These are phyloP conservation scores for Adelphocoris suturalis DNA, from an alignment of 2,888 invertebrate species.

Conservation along the genomic window DNA sequence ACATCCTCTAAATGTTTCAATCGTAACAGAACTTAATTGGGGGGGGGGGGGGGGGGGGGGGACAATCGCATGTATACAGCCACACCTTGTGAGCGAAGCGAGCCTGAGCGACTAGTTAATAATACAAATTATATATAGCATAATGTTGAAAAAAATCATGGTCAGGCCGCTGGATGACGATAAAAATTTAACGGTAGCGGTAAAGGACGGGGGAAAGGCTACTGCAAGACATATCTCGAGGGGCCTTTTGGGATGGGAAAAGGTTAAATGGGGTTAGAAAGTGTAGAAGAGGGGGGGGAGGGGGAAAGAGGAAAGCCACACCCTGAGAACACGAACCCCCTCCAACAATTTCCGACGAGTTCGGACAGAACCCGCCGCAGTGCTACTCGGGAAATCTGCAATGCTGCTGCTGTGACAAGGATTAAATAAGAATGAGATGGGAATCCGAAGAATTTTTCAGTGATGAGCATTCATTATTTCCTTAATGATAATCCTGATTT, in stretches of 20 bases:
- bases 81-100: too few species aligned
- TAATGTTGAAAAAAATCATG: background rate
- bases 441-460: background rate
- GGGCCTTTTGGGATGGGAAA: background rate
- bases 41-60: too few species aligned
- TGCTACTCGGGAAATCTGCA: slow-evolving; percentile 41
- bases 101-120: too few species aligned
- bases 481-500: too few species aligned
- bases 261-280: slow-evolving; percentile 2
- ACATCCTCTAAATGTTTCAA: too few species aligned
- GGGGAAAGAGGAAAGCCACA: slow-evolving; percentile 41
- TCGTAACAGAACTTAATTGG: too few species aligned
- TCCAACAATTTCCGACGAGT: slow-evolving; percentile 19
- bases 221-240: background rate
- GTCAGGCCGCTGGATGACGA: background rate
- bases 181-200: slow-evolving; percentile 7
- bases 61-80: too few species aligned
- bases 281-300: slow-evolving; percentile 2
- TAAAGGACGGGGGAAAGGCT: background rate
- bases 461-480: too few species aligned
- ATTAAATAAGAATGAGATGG: background rate
- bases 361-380: slow-evolving; percentile 20
- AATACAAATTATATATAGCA: too few species aligned
- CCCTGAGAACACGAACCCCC: slow-evolving; percentile 48
- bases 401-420: slow-evolving; percentile 47